phyloP scores from a whole-genome alignment of 2,797 vertebrate species.

The Pteronotus mesoamericanus region DNA sequence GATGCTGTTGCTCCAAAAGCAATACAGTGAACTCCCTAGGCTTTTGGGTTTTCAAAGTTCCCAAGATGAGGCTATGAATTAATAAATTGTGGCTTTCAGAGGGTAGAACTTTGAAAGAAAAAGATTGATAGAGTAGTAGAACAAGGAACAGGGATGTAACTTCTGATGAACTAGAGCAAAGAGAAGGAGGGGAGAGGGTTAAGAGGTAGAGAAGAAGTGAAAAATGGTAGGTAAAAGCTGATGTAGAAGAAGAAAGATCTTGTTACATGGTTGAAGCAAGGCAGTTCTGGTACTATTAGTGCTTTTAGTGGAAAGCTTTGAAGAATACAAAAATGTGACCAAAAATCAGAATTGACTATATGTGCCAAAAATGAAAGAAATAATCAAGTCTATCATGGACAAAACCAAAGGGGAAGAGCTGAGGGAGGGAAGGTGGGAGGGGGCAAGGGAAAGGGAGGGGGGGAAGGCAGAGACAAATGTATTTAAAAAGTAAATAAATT shows the following conservation, averaged over 20 bases:
- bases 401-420: too few relatives aligned
- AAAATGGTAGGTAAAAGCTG: background rate
- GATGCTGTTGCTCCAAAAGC: background rate
- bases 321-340: background rate
- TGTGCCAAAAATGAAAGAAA: background rate
- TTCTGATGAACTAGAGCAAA: background rate
- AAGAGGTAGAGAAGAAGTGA: background rate
- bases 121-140: background rate
- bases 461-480: too few relatives aligned
- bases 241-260: background rate
- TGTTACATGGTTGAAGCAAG: background rate
- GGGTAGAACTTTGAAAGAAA: background rate
- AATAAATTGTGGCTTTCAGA: background rate
- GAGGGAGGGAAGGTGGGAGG: too few relatives aligned
- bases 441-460: too few relatives aligned
- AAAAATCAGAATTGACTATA: slow-evolving; percentile 4
- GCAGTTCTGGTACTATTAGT: background rate
- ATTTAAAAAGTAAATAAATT: too few relatives aligned
- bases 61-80: background rate
- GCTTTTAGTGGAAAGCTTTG: background rate
- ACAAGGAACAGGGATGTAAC: background rate
- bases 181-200: background rate
- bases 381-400: background rate
- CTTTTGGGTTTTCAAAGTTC: background rate
- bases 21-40: background rate